Conservation (phyloP, 2,797 vertebrate genomes). For the Trematomus bernacchii region DNA sequence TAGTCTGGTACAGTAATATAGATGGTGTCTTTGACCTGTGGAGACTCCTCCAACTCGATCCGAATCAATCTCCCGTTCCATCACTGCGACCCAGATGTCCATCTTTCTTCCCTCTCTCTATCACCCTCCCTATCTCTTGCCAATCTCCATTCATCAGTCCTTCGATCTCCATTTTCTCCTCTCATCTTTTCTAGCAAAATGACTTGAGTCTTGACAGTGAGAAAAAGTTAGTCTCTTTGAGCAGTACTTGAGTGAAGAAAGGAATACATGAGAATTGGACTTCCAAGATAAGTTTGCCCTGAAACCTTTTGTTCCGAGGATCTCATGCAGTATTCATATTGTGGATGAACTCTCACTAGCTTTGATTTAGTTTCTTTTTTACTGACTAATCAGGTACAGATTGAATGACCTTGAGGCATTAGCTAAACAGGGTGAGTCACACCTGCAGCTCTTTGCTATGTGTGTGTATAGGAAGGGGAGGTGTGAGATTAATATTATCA, state of each 20-base stretch:
- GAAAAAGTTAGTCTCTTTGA: slow-evolving; percentile 55
- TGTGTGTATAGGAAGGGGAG: slow-evolving; percentile 6
- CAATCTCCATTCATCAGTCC: slow-evolving; percentile 74
- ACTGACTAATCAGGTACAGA: slow-evolving; percentile 60
- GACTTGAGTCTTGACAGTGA: slow-evolving; percentile 41
- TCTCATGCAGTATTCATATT: slow-evolving; percentile 78
- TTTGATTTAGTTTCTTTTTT: slow-evolving; percentile 29
- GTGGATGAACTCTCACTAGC: slow-evolving; percentile 57
- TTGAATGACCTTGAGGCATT: slow-evolving; percentile 76
- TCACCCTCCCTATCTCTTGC: slow-evolving; percentile 49
- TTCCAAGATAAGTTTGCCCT: slow-evolving; percentile 70
- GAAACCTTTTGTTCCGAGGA: slow-evolving; percentile 68
- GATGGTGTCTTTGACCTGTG: slow-evolving; percentile 81
- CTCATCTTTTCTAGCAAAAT: slow-evolving; percentile 60
- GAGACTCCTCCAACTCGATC: slow-evolving; percentile 78
- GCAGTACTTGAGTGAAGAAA: slow-evolving; percentile 52
- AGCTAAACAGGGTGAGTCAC: slow-evolving; percentile 54
- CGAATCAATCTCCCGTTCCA: slow-evolving; percentile 81
- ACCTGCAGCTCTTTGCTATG: slow-evolving; percentile 43
- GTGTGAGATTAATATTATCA: too few species aligned
- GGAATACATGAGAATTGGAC: slow-evolving; percentile 56
- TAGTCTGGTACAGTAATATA: slow-evolving; percentile 77
- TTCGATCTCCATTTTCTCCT: slow-evolving; percentile 62
- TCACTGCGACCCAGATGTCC: slow-evolving; percentile 66
- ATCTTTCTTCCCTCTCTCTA: slow-evolving; percentile 54